Base-by-base conservation (phyloP, 2,113 vertebrate genomes). In the Trachemys scripta region DNA sequence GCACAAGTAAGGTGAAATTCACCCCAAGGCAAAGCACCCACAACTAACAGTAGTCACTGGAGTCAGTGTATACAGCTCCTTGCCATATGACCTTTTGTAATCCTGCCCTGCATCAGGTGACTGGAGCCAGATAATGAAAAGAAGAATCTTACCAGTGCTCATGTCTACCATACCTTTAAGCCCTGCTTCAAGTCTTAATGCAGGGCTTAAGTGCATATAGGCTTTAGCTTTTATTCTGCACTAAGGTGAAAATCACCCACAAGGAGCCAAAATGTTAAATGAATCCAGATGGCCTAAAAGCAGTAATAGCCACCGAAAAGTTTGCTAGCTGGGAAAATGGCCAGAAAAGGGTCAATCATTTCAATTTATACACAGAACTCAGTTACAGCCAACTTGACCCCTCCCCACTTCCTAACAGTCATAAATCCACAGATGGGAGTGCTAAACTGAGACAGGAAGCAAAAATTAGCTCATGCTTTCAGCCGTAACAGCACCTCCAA, bases 341-440 rank as follows among this genome's bases (percentile, higher is more conserved):
- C 89, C 87, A 50, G 12, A 94, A 94, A 96, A 85, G 54, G 42
- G 5, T 84, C 35, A n/a, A 35, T 54, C 88, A 89, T 92, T 96
- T 96, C 87, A 85, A 89, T 88, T 96, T 96, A 88, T 76, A 29
- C 89, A 84, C 69, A 51, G 54, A 90, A 82, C n/a, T 84, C 93
- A 94, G 25, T 94, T 94, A 92, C 94, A 97, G 94, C 80, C 92
- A 88, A 10, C 59, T 94, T 92, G 89, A 85, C 95, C 76, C n/a
- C 81, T 94, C 85, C 56, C 27, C 88, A 84, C 92, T 95, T 96
- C 89, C 82, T 95, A 92, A 95, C 76, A 95, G 76, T 45, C 79
- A 93, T 93, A 84, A 92, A 92, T 93, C 83, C 80, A 13, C 42
- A 91, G 75, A 93, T 47, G 59, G 80, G 65, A 88, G 49, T 65